Percentiles rank a stretch among this genome's conserved stretches.
Evolutionary conservation across 1,140 invertebrate species (phyloP).

Genomic region (Ceratina calcarata): DNA sequence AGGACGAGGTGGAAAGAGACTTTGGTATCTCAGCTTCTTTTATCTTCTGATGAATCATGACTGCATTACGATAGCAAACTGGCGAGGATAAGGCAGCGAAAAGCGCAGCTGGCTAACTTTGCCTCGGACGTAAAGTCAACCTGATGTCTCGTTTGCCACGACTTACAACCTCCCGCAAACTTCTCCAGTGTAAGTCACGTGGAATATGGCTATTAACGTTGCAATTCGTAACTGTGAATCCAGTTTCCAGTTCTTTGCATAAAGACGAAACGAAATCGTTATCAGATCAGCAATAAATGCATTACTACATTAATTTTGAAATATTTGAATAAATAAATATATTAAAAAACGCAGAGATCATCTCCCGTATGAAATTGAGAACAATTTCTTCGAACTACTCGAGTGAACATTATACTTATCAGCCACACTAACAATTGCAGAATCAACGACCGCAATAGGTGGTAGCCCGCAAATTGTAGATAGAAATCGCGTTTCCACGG

Average conservation of each 20-base stretch:
- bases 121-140: slow-evolving; percentile 38
- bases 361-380: no score
- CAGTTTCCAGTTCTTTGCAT: no score
- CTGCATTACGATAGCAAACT: slow-evolving; percentile 56
- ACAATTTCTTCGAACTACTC: no score
- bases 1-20: not conserved
- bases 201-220: not conserved
- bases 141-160: slow-evolving; percentile 43
- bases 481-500: not conserved
- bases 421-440: not conserved
- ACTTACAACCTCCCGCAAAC: slow-evolving; percentile 13
- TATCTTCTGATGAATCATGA: slow-evolving; percentile 56
- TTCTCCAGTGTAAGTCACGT: no score
- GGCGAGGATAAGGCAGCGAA: slow-evolving; percentile 37
- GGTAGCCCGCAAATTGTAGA: no score
- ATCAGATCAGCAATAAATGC: no score
- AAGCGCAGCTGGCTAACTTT: slow-evolving; percentile 39
- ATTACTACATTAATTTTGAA: no score
- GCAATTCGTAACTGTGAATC: not conserved
- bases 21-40: slow-evolving; percentile 53
- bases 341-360: no score
- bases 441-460: not conserved
- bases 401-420: no score
- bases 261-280: no score
- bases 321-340: no score